phyloP scores from a whole-genome alignment of 2,113 vertebrate genomes.

The Microcebus griseorufus region DNA sequence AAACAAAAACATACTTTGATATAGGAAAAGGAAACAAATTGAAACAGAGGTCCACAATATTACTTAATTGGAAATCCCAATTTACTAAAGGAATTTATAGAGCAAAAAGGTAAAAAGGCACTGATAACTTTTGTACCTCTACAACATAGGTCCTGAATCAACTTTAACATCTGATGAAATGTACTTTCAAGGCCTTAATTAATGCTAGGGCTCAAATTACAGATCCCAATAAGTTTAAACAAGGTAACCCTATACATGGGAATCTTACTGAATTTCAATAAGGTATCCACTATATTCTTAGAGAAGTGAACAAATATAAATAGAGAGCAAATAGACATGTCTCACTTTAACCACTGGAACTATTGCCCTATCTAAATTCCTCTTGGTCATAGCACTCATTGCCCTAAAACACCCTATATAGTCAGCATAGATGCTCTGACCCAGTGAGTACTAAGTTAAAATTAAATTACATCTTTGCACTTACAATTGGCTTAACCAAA shows the following conservation, averaged over 20 bases:
- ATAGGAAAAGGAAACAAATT: not conserved
- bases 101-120: not conserved
- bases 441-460: not conserved
- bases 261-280: constrained; percentile 12
- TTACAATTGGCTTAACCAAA: not conserved
- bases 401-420: not conserved
- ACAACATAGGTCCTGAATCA: not conserved
- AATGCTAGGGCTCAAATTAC: not conserved
- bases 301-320: not conserved
- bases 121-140: not conserved
- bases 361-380: not conserved
- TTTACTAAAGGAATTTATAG: constrained; percentile 5
- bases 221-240: not conserved
- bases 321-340: not conserved
- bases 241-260: not conserved
- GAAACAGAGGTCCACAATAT: not conserved
- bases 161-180: not conserved
- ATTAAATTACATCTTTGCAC: constrained; percentile 16
- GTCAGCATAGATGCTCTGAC: not conserved
- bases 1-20: not conserved
- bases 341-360: not conserved
- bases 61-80: not conserved
- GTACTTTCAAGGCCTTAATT: not conserved
- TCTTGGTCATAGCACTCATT: not conserved
- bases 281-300: not conserved